Evolutionary conservation across 2,797 vertebrate species (phyloP).

Genomic region (Valencia hispanica): DNA sequence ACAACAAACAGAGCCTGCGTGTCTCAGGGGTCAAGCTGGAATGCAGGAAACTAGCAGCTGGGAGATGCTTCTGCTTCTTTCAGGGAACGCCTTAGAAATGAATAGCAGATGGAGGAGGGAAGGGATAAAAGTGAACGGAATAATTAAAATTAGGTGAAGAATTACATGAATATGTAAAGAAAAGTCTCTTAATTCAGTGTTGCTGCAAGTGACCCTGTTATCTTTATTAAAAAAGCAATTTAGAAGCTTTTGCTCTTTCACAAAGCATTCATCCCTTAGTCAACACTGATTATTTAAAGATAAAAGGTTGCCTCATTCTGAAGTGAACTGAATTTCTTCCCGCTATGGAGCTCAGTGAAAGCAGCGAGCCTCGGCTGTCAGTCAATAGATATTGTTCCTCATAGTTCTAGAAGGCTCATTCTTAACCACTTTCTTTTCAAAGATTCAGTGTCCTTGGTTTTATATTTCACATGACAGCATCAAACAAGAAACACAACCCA

Average conservation of each 20-base stretch:
- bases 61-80: neutral
- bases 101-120: neutral
- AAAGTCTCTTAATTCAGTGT: neutral
- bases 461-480: conserved; percentile 8
- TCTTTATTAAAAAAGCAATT: neutral
- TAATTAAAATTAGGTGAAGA: neutral
- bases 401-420: neutral
- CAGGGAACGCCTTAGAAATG: neutral
- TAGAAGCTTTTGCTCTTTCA: neutral
- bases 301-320: neutral
- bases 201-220: neutral
- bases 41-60: conserved; percentile 48
- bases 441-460: neutral
- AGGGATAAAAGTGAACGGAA: neutral
- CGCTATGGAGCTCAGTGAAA: conserved; percentile 7
- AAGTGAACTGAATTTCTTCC: conserved; percentile 1
- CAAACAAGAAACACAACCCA: neutral
- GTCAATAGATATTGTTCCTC: neutral
- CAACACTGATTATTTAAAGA: conserved; percentile 4
- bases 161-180: neutral
- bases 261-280: neutral
- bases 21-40: conserved; percentile 38
- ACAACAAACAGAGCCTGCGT: neutral
- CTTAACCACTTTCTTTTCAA: neutral
- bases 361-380: neutral